phyloP scores from a whole-genome alignment of 2,113 vertebrate species.

The Tretioscincus oriximinensis region DNA sequence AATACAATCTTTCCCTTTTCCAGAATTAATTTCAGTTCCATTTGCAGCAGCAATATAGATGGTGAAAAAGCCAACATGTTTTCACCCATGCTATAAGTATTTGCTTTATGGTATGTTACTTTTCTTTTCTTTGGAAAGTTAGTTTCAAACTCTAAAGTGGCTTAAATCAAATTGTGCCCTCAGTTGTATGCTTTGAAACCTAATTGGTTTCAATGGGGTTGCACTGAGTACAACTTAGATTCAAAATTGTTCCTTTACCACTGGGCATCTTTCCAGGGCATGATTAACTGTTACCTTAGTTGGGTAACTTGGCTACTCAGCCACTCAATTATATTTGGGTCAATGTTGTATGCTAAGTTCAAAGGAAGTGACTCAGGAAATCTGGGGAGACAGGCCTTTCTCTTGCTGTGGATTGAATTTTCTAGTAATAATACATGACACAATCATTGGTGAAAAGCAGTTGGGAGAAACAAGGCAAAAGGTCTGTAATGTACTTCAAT shows the following conservation, averaged over 20 bases:
- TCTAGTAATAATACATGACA: not conserved
- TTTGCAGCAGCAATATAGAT: not conserved
- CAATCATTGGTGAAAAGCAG: not conserved
- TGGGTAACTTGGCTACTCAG: not conserved
- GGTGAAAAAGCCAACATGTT: not conserved
- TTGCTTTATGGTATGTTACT: not conserved
- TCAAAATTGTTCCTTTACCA: not conserved
- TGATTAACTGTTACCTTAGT: not conserved
- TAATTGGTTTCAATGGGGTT: slow-evolving; percentile 7
- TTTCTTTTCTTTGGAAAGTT: not conserved
- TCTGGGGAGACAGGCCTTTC: not conserved
- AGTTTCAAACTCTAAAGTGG: not conserved
- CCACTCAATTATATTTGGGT: not conserved
- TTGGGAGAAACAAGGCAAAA: slow-evolving; percentile 6
- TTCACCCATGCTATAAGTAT: not conserved
- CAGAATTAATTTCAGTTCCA: not conserved
- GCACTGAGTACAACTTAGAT: not conserved
- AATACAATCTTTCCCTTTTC: fast-evolving
- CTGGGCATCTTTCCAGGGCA: fast-evolving
- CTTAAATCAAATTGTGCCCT: not conserved
- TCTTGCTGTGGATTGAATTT: slow-evolving; percentile 2
- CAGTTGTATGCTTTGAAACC: not conserved
- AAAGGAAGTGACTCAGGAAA: not conserved
- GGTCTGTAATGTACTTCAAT: slow-evolving; percentile 23
- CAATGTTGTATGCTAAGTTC: not conserved